Conservation (phyloP, 2,113 vertebrate genomes). For the Triplophysa dalaica region DNA sequence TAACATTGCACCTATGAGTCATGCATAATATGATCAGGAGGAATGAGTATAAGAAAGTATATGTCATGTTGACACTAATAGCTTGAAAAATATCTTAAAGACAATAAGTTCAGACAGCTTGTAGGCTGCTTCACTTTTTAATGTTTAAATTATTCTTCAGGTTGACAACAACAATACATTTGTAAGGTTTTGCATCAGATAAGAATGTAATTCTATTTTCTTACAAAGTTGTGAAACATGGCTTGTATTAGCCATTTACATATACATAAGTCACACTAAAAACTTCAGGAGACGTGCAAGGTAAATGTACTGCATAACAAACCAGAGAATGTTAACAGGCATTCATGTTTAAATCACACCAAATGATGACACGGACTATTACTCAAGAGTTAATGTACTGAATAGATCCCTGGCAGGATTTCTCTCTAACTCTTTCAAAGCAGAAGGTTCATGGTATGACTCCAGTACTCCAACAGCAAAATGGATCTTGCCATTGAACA, state of each 20-base stretch:
- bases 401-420: background rate
- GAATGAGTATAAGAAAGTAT: background rate
- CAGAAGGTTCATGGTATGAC: no score
- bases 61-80: background rate
- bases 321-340: background rate
- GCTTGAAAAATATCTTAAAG: no score
- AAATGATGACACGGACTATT: background rate
- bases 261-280: background rate
- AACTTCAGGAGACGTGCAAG: slow-evolving; percentile 13
- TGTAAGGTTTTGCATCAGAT: slow-evolving; percentile 19
- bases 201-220: slow-evolving; percentile 13
- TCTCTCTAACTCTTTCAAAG: background rate
- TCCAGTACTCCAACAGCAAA: background rate
- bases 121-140: slow-evolving; percentile 31
- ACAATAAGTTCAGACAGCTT: background rate
- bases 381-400: background rate
- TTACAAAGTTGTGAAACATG: background rate
- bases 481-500: background rate
- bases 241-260: background rate
- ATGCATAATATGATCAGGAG: no score
- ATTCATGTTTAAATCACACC: slow-evolving; percentile 2
- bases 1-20: no score
- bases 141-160: slow-evolving; percentile 22
- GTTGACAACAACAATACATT: slow-evolving; percentile 14
- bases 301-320: slow-evolving; percentile 11